Base-by-base conservation (phyloP, 2,888 invertebrate genomes). In the Parthenolecanium corni region DNA sequence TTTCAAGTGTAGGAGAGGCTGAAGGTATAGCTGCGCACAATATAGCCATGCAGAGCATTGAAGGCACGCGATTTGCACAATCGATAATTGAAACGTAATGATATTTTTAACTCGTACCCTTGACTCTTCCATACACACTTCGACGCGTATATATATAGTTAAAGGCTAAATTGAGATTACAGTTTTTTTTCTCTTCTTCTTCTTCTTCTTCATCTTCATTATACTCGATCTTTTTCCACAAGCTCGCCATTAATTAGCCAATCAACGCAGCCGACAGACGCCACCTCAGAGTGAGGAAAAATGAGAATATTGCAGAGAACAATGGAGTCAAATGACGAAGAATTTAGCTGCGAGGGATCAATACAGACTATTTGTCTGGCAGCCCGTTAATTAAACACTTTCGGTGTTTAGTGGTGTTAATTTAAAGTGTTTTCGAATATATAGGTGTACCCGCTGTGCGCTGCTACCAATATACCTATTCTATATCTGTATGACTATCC, bases 381-480 rank as follows among this genome's bases (percentile, higher is more conserved):
- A 47, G 61, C 49, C 61, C 40, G 49, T 61, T 61, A 61, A 61
- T 61, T 61, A 61, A 61, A 61, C 61, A 61, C 61, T 61, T 61
- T 61, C 49, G 61, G 61, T 61, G 61, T 61, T 61, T 61, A 61
- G 61, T 61, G 49, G 49, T 61, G 61, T 61, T 61, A 61, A 61
- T 61, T 61, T 61, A 61, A 61, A 61, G 61, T 61, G 61, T 61
- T 61, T 61, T 61, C 47, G 61, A 61, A 40, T 54, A 16, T 36
- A 38, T 47, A 18, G 31, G 25, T 23, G 49, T 23, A 49, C 31
- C 61, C 61, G 61, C 61, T 51, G 61, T 6, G 61, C 61, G 51
- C 31, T 61, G 61, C 61, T 61, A 61, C 61, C 61, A 61, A 61
- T 61, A 49, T 36, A 61, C 31, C 58, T 36, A 49, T 20, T n/a